Conservation (phyloP, 2,797 vertebrate species). For the Sternarchorhynchus goeldii region DNA sequence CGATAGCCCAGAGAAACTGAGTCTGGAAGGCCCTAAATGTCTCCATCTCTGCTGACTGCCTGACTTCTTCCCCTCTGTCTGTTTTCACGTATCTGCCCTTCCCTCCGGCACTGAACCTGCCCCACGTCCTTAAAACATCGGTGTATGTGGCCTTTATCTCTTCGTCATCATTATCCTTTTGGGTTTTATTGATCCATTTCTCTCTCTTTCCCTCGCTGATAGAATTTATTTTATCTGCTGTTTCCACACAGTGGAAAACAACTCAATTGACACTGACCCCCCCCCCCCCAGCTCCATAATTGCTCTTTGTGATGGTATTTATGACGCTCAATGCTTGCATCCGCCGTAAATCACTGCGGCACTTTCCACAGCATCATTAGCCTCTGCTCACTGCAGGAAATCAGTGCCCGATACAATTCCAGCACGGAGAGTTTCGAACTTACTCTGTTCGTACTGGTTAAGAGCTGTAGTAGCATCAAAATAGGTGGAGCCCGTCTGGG, state of each 20-base stretch:
- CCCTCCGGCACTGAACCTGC: constrained; percentile 4
- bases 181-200: constrained; percentile 21
- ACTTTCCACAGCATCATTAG: constrained; percentile 15
- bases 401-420: not conserved
- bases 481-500: not conserved
- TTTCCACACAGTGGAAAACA: constrained; percentile 43
- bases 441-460: not conserved
- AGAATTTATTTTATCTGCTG: constrained; percentile 22
- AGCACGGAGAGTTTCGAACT: constrained; percentile 3
- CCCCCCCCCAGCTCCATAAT: constrained; percentile 36
- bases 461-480: not conserved
- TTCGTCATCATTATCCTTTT: not conserved
- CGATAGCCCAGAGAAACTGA: constrained; percentile 71
- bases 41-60: constrained; percentile 48
- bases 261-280: constrained; percentile 22
- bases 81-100: constrained; percentile 26
- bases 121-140: not conserved
- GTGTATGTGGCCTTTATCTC: not conserved
- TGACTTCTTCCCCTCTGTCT: constrained; percentile 33
- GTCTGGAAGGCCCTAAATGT: constrained; percentile 58
- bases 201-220: constrained; percentile 20
- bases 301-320: constrained; percentile 33
- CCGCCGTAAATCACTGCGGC: constrained; percentile 5
- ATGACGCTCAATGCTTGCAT: constrained; percentile 7
- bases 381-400: constrained; percentile 4